phyloP scores from a whole-genome alignment of 2,888 invertebrate genomes.

The Cephus pygmeus region DNA sequence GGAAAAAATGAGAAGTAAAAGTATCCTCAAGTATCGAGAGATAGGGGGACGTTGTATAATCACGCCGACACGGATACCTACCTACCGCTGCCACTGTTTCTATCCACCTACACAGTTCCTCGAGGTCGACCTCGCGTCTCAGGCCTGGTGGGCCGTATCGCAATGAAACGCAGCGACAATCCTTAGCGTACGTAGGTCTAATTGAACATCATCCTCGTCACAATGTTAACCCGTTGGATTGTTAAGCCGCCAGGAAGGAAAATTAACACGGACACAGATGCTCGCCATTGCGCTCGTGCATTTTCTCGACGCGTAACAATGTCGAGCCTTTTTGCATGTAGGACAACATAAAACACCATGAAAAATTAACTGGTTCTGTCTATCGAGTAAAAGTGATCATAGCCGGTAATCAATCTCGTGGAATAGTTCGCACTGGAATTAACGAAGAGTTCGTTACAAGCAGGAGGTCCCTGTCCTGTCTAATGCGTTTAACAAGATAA shows the following conservation, averaged over 20 bases:
- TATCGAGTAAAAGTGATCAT: neutral
- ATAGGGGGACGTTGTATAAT: conserved; percentile 39
- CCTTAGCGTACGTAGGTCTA: neutral
- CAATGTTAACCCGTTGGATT: neutral
- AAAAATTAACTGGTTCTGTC: neutral
- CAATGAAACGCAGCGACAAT: neutral
- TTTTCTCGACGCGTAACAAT: neutral
- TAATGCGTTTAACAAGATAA: neutral
- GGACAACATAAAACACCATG: neutral
- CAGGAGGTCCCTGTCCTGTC: neutral
- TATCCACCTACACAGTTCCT: conserved; percentile 1
- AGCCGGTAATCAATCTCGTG: neutral
- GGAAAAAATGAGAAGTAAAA: neutral
- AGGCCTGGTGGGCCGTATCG: neutral
- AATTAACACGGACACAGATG: neutral
- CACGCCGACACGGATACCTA: conserved; percentile 43
- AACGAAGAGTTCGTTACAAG: neutral
- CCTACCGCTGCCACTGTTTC: conserved; percentile 24
- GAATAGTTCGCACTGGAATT: neutral
- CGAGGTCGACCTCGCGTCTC: neutral
- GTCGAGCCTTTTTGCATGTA: neutral
- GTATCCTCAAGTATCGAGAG: neutral
- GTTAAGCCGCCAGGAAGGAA: neutral
- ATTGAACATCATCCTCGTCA: neutral
- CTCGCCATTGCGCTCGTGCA: neutral